Percentiles rank a stretch among this genome's conserved stretches.
These are phyloP conservation scores for Apaloderma vittatum DNA, from an alignment of 2,113 vertebrate species.

Conservation along the genomic window DNA sequence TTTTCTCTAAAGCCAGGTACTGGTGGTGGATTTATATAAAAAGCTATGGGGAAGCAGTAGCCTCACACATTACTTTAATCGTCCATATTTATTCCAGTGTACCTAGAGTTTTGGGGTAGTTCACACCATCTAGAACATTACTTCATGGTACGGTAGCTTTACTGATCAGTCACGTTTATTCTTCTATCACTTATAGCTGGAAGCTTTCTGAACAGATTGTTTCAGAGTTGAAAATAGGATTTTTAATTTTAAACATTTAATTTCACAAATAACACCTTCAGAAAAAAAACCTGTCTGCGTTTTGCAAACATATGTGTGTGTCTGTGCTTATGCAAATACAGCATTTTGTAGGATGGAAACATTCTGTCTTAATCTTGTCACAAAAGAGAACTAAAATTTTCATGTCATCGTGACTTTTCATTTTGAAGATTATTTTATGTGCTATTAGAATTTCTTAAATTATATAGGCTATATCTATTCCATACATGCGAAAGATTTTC, in stretches of 20 bases:
- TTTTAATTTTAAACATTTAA: neutral
- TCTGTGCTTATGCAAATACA: constrained; percentile 57
- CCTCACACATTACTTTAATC: neutral
- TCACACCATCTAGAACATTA: neutral
- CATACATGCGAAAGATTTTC: neutral
- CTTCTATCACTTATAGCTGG: neutral
- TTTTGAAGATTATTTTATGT: neutral
- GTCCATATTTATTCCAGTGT: neutral
- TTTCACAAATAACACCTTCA: neutral
- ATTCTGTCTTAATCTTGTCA: neutral
- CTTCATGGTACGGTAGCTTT: neutral
- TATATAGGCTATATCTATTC: neutral
- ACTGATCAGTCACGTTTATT: neutral
- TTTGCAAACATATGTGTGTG: constrained; percentile 39
- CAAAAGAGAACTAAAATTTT: neutral
- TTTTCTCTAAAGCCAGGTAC: neutral
- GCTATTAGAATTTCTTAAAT: neutral
- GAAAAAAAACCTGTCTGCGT: neutral
- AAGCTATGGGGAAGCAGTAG: neutral
- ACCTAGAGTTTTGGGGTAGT: neutral
- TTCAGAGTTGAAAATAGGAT: neutral
- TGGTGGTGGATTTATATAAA: neutral
- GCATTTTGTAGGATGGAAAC: constrained; percentile 44
- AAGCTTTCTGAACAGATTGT: neutral
- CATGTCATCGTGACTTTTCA: neutral